Evolutionary conservation across 2,888 invertebrate genomes (phyloP).

Genomic region (Emmelina monodactyla): DNA sequence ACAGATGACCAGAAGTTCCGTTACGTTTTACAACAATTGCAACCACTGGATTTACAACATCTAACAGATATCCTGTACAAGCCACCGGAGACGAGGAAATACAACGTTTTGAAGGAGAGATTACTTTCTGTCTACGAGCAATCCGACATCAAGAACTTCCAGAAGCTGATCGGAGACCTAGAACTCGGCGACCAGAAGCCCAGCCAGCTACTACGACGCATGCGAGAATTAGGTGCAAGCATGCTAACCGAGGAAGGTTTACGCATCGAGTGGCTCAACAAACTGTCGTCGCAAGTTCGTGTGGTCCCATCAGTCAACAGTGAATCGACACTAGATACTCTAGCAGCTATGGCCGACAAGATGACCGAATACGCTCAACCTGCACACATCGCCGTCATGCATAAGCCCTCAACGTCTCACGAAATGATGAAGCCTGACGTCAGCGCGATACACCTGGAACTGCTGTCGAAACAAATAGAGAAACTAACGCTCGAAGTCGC

Average conservation of each 20-base stretch:
- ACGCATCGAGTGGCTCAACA: conserved; percentile 6
- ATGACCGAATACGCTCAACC: conserved; percentile 2
- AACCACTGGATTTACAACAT: too few species aligned
- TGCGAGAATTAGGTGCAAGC: conserved; percentile 3
- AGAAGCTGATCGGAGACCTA: neutral
- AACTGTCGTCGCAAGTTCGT: conserved; percentile 5
- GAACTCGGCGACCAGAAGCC: conserved; percentile 9
- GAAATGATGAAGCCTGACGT: neutral
- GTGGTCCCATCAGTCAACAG: conserved; percentile 6
- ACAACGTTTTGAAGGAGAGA: too few species aligned
- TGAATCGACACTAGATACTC: conserved; percentile 6
- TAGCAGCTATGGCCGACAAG: conserved; percentile 8
- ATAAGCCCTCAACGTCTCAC: neutral
- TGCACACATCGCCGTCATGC: conserved; percentile 1
- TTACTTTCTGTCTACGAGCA: too few species aligned
- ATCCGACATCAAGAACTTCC: too few species aligned
- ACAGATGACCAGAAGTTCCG: too few species aligned
- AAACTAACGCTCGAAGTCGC: conserved; percentile 4
- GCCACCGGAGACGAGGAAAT: too few species aligned
- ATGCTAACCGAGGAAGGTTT: conserved; percentile 5
- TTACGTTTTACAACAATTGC: too few species aligned
- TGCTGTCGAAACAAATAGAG: conserved; percentile 1
- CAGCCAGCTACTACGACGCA: conserved; percentile 4
- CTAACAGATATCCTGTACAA: too few species aligned
- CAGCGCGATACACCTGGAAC: neutral